Base-by-base conservation (phyloP, 2,888 invertebrate species). In the Dascillus cervinus region DNA sequence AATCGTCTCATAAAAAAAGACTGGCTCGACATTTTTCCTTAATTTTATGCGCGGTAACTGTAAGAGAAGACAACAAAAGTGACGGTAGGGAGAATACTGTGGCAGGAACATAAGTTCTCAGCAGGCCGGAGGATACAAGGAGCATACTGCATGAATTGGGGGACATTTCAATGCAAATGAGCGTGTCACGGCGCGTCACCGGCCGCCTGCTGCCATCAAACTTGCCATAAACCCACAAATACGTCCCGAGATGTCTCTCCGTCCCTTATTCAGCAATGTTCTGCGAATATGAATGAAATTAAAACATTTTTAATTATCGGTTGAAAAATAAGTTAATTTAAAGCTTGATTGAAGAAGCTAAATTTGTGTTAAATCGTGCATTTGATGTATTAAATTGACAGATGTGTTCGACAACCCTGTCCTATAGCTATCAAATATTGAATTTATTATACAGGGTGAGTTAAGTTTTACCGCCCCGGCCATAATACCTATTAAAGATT, bases 151-250 rank as follows among this genome's bases (percentile, higher is more conserved):
- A 42, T 43, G 53, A 52, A 53, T 52, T 52, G 52, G 49, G 46
- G 46, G 41, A 55, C 57, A 53, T 54, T 55, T 54, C 50, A 42
- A 54, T 55, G 55, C 49, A 54, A 54, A 55, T 55, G 51, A 56
- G 52, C 37, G 44, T 50, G 53, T 53, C 53, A 51, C 43, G 43
- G 44, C 43, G 43, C 48, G 47, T 49, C 49, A 50, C 47, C 49
- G 49, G 48, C 46, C 49, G 50, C 47, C 41, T 42, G 43, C 46
- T 43, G 42, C 52, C 49, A 49, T 50, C 50, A 44, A 42, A 43
- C 36, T 46, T 37, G 43, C 45, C 42, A 47, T 50, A 47, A 50
- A 48, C 43, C 47, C 47, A 39, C 45, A 47, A 48, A 47, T 48
- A 47, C 47, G 45, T 39, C 41, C 38, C 37, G 43, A 42, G 41